Evolutionary conservation across 2,797 vertebrate genomes (phyloP).

Genomic region (Cryptoprocta ferox): DNA sequence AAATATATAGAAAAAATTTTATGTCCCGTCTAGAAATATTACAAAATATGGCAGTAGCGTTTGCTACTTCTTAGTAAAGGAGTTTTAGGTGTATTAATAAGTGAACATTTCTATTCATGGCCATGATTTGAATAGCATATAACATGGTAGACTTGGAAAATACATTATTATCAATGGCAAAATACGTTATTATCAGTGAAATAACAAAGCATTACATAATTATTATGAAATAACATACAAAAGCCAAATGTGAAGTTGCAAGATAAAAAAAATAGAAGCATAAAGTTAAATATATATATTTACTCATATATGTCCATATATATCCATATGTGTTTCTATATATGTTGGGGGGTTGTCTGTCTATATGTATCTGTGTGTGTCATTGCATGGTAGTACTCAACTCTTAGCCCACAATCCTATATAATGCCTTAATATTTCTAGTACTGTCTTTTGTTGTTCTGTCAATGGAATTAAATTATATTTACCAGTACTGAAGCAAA

Average conservation of each 20-base stretch:
- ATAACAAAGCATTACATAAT: not conserved
- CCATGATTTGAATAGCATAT: not conserved
- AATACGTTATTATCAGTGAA: conserved; percentile 1
- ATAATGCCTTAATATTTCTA: not conserved
- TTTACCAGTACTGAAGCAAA: not conserved
- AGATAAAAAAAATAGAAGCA: not conserved
- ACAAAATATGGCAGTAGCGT: not conserved
- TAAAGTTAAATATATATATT: not conserved
- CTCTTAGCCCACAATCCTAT: not conserved
- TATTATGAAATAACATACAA: not conserved
- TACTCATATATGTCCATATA: not conserved
- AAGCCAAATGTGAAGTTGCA: not conserved
- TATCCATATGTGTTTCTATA: not conserved
- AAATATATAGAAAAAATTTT: not conserved
- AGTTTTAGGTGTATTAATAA: not conserved
- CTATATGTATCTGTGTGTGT: not conserved
- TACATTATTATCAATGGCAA: not conserved
- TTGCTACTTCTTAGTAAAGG: not conserved
- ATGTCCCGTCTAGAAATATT: not conserved
- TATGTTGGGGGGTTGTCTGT: not conserved
- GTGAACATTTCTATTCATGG: not conserved
- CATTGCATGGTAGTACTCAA: not conserved
- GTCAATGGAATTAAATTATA: not conserved
- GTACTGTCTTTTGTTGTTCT: not conserved
- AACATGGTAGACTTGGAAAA: not conserved